Evolutionary conservation across 2,888 invertebrate genomes (phyloP).

Genomic region (Perdita meconis): DNA sequence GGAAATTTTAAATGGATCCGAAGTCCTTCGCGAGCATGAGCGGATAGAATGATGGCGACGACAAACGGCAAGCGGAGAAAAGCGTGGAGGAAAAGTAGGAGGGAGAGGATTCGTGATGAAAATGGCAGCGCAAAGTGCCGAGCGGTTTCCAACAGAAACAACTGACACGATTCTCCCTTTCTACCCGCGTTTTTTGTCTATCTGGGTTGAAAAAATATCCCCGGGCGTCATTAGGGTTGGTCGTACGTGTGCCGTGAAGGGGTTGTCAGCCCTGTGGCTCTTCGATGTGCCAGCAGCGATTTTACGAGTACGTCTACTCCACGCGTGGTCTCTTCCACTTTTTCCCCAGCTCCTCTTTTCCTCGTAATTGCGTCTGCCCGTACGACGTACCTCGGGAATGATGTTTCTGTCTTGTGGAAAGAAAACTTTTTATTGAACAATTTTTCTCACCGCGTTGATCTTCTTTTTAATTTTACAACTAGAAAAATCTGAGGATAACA

Average conservation of each 20-base stretch:
- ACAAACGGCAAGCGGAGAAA: neutral
- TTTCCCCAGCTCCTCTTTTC: too few relatives aligned
- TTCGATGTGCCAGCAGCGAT: neutral
- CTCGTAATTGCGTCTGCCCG: too few relatives aligned
- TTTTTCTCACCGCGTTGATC: too few relatives aligned
- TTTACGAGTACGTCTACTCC: too few relatives aligned
- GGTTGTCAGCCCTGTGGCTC: neutral
- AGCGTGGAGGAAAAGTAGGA: conserved; percentile 2
- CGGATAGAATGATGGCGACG: neutral
- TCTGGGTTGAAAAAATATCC: conserved; percentile 24
- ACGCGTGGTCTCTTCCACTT: too few relatives aligned
- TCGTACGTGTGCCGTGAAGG: conserved; percentile 3
- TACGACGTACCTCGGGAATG: too few relatives aligned
- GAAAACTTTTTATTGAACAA: too few relatives aligned
- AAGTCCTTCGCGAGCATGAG: neutral
- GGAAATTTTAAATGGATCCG: neutral
- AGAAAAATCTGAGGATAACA: too few relatives aligned
- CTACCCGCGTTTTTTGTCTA: too few relatives aligned
- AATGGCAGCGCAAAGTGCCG: conserved; percentile 18
- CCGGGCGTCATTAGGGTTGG: conserved; percentile 17
- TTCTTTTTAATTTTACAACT: too few relatives aligned
- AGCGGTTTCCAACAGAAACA: conserved; percentile 23
- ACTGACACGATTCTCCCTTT: neutral
- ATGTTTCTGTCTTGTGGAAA: too few relatives aligned
- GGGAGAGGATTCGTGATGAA: neutral